A percentile compares a stretch with the other conserved stretches of the same genome.
Evolutionary conservation across 2,797 vertebrate genomes (phyloP).

Genomic region (Tragelaphus oryx): DNA sequence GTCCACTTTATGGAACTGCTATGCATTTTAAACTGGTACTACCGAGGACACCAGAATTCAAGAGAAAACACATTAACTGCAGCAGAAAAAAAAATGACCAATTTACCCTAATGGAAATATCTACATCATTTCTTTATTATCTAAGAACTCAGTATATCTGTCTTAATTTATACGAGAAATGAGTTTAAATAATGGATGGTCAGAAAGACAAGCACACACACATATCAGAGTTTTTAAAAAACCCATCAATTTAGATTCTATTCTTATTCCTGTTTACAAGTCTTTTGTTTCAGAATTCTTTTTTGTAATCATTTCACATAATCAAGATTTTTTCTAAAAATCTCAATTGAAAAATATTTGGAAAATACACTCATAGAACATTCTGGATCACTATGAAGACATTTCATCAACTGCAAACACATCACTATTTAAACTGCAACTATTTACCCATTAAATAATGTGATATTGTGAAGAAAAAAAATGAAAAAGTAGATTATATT

Average conservation of each 20-base stretch:
- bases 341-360: constrained; percentile 22
- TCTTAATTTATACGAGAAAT: not conserved
- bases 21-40: constrained; percentile 31
- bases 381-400: not conserved
- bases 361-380: constrained; percentile 2
- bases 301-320: not conserved
- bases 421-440: not conserved
- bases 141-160: not conserved
- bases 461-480: not conserved
- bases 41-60: not conserved
- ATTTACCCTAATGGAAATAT: not conserved
- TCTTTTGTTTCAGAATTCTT: constrained; percentile 11
- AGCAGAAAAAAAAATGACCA: constrained; percentile 25
- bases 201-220: not conserved
- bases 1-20: not conserved
- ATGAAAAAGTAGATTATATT: not conserved
- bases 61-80: constrained; percentile 20
- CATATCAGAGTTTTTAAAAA: not conserved
- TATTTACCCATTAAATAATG: not conserved
- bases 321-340: not conserved
- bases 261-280: not conserved
- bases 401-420: not conserved
- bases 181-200: not conserved
- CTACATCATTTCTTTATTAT: constrained; percentile 20
- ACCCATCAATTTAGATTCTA: not conserved